Percentiles rank a stretch among this genome's conserved stretches.
These are phyloP conservation scores for Acanthacorydalis orientalis DNA, from an alignment of 2,888 invertebrate species.

Conservation along the genomic window DNA sequence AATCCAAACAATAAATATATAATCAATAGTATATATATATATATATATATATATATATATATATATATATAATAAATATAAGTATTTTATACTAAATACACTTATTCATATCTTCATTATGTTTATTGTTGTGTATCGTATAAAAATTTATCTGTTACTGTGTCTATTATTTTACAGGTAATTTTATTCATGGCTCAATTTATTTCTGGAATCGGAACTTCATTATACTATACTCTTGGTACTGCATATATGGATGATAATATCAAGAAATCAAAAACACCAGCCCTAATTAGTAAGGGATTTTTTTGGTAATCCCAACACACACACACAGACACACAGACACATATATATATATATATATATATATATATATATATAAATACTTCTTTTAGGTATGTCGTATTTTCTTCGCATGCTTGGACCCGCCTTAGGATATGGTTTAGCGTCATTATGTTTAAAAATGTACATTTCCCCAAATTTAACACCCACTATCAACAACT, in stretches of 20 bases:
- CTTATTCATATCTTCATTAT: too few species aligned
- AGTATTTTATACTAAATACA: too few species aligned
- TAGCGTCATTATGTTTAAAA: conserved; percentile 46
- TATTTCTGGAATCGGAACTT: conserved; percentile 52
- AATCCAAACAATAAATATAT: too few species aligned
- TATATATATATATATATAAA: neutral
- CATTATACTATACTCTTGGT: conserved; percentile 49
- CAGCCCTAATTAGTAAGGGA: conserved; percentile 46
- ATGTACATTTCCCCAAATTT: conserved; percentile 46
- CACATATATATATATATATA: too few species aligned
- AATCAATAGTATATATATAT: too few species aligned
- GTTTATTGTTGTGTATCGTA: too few species aligned
- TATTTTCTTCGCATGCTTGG: conserved; percentile 52
- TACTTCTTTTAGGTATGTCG: conserved; percentile 33
- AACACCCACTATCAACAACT: conserved; percentile 43
- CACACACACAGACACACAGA: too few species aligned
- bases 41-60: too few species aligned
- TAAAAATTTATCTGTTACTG: neutral
- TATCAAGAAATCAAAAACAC: conserved; percentile 54
- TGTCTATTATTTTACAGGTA: conserved; percentile 13
- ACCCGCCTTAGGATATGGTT: conserved; percentile 47
- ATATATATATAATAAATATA: too few species aligned
- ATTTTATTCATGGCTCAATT: conserved; percentile 50
- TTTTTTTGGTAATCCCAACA: neutral
- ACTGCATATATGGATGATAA: conserved; percentile 63